Evolutionary conservation across 2,888 invertebrate species (phyloP).

Genomic region (Pristionchus maxplancki): DNA sequence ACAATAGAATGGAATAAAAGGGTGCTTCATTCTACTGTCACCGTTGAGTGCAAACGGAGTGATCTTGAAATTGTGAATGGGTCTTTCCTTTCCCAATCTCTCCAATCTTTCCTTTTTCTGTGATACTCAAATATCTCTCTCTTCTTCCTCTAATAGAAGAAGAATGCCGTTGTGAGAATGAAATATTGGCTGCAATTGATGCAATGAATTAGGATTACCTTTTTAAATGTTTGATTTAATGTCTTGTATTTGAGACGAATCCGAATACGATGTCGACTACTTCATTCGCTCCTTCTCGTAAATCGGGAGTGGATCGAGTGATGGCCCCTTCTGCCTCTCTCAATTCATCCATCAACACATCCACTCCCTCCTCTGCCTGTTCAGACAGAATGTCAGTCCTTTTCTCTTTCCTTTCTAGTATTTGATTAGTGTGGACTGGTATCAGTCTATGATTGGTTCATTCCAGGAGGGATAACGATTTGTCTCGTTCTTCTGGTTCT

Average conservation of each 20-base stretch:
- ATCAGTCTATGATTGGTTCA: not conserved
- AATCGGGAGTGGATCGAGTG: slow-evolving; percentile 50
- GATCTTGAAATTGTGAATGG: too few relatives aligned
- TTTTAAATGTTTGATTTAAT: not conserved
- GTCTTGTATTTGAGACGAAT: slow-evolving; percentile 11
- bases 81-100: too few relatives aligned
- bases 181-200: not conserved
- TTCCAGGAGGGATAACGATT: not conserved
- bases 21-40: not conserved
- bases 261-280: slow-evolving; percentile 11
- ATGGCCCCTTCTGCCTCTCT: slow-evolving; percentile 48
- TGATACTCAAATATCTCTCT: not conserved
- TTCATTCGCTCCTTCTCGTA: slow-evolving; percentile 54
- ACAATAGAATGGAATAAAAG: not conserved
- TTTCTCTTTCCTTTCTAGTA: not conserved
- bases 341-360: not conserved
- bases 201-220: not conserved
- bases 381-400: not conserved
- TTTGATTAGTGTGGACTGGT: too few relatives aligned
- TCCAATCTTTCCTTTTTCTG: not conserved
- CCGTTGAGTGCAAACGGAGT: too few relatives aligned
- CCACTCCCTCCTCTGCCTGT: not conserved
- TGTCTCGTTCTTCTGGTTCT: slow-evolving; percentile 15
- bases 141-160: not conserved
- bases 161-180: not conserved